Evolutionary conservation across 2,113 vertebrate genomes (phyloP).

Genomic region (Porphyrio hochstetteri): DNA sequence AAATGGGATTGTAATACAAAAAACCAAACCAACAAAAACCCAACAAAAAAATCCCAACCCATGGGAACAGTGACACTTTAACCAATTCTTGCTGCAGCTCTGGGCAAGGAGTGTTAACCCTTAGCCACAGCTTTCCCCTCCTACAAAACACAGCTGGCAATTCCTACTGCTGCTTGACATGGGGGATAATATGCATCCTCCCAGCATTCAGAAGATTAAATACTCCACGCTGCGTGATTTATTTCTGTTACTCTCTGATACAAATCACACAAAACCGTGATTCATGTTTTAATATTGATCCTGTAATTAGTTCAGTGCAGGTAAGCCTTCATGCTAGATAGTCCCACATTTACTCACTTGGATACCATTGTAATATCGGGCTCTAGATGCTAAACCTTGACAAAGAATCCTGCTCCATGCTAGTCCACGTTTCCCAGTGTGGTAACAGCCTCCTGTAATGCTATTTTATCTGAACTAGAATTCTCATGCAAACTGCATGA

Average conservation of each 20-base stretch:
- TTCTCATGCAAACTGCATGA: not conserved
- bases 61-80: not conserved
- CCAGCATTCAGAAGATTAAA: conserved; percentile 18
- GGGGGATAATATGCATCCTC: not conserved
- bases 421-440: not conserved
- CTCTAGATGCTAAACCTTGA: not conserved
- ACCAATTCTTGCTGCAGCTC: not conserved
- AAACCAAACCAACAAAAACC: too few species aligned
- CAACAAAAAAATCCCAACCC: not conserved
- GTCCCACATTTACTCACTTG: conserved; percentile 5
- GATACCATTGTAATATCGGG: not conserved
- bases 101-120: not conserved
- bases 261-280: not conserved
- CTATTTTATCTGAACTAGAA: not conserved
- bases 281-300: conserved; percentile 28
- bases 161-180: not conserved
- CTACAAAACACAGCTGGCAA: not conserved
- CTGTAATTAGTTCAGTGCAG: conserved; percentile 24
- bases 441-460: not conserved
- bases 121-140: not conserved
- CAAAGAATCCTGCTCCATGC: not conserved
- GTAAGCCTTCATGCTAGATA: not conserved
- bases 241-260: conserved; percentile 22
- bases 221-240: not conserved
- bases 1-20: not conserved